Percentiles rank a stretch among this genome's conserved stretches.
phyloP scores from a whole-genome alignment of 1,140 invertebrate genomes.

The Camponotus pennsylvanicus region DNA sequence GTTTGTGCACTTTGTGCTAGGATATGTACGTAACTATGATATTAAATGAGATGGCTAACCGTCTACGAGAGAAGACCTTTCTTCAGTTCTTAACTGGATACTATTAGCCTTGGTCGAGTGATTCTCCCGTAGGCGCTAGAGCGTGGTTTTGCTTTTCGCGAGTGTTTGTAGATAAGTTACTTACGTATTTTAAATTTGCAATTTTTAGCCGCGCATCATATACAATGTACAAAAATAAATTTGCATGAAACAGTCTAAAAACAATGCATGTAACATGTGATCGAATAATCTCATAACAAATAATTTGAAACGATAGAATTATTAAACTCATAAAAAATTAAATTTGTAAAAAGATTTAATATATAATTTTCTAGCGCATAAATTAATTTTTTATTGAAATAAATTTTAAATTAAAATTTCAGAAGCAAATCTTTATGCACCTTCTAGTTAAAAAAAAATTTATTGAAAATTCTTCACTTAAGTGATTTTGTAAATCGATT shows the following conservation, averaged over 20 bases:
- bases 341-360: background rate
- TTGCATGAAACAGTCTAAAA: background rate
- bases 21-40: slow-evolving; percentile 3
- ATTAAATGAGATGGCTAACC: slow-evolving; percentile 20
- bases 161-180: slow-evolving; percentile 17
- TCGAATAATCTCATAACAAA: background rate
- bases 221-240: background rate
- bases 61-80: background rate
- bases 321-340: background rate
- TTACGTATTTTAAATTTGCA: background rate
- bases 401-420: background rate
- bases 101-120: slow-evolving; percentile 11
- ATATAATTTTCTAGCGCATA: background rate
- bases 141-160: background rate
- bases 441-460: background rate
- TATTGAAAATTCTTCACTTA: background rate
- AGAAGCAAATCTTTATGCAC: background rate
- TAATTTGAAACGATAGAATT: background rate
- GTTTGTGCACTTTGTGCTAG: slow-evolving; percentile 3
- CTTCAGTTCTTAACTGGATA: slow-evolving; percentile 11
- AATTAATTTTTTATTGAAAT: slow-evolving; percentile 6
- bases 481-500: background rate
- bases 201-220: slow-evolving; percentile 20
- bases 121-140: background rate
- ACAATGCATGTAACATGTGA: background rate